Percentiles rank a stretch among this genome's conserved stretches.
phyloP scores from a whole-genome alignment of 2,888 invertebrate species.

The Iphiclides podalirius region DNA sequence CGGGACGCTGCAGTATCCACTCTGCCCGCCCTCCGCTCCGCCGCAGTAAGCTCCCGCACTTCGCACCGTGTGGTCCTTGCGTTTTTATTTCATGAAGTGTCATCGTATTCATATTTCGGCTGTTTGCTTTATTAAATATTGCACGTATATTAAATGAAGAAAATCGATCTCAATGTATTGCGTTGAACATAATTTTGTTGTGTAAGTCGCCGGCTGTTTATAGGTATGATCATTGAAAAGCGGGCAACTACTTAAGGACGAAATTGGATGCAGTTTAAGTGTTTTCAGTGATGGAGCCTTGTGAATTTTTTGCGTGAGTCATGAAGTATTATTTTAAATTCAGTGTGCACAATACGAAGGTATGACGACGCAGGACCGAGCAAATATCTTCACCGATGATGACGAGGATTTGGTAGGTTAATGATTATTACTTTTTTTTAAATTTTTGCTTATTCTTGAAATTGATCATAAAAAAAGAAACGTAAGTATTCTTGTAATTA shows the following conservation, averaged over 20 bases:
- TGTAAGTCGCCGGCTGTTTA: neutral
- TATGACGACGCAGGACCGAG: constrained; percentile 70
- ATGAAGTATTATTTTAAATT: constrained; percentile 53
- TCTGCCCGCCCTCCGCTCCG: constrained; percentile 64
- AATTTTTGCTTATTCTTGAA: constrained; percentile 36
- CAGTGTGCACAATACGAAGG: constrained; percentile 47
- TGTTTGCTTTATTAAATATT: neutral
- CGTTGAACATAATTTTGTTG: neutral
- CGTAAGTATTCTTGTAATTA: too few relatives aligned
- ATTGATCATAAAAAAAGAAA: too few relatives aligned
- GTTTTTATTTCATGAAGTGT: constrained; percentile 30
- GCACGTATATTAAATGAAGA: too few relatives aligned
- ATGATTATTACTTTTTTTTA: constrained; percentile 32
- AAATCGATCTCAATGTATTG: too few relatives aligned
- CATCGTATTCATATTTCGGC: constrained; percentile 5
- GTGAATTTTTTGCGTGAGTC: constrained; percentile 58
- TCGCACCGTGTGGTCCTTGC: too few relatives aligned
- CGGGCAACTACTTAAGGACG: constrained; percentile 24
- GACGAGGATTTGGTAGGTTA: constrained; percentile 70
- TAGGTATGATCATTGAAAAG: constrained; percentile 9
- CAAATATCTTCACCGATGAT: constrained; percentile 68
- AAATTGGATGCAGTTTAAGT: constrained; percentile 72
- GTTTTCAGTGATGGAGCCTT: constrained; percentile 48
- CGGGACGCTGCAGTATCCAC: constrained; percentile 72
- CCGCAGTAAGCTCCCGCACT: constrained; percentile 62